A percentile compares a stretch with the other conserved stretches of the same genome.
Conservation (phyloP, 2,888 invertebrate genomes). For the Pogonocherus hispidulus region DNA sequence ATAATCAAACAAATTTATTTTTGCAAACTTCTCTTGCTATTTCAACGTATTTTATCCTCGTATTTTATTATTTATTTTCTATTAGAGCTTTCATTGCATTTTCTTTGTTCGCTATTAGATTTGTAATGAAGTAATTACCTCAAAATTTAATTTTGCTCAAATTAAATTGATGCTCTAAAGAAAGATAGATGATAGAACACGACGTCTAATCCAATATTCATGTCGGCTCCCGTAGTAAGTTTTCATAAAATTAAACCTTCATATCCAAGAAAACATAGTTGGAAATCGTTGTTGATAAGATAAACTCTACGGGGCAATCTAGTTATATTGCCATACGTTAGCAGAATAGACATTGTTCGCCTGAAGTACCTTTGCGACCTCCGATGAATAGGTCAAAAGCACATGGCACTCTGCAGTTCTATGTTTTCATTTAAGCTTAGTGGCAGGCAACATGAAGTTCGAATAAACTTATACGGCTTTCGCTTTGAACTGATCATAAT, state of each 20-base stretch:
- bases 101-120: too few relatives aligned
- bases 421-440: conserved; percentile 30
- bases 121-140: too few relatives aligned
- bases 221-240: conserved; percentile 8
- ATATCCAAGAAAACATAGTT: conserved; percentile 8
- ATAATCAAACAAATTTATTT: too few relatives aligned
- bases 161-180: too few relatives aligned
- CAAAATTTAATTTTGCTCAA: too few relatives aligned
- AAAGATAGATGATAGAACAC: too few relatives aligned
- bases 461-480: conserved; percentile 23
- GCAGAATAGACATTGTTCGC: conserved; percentile 20
- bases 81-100: too few relatives aligned
- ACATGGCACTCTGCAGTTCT: conserved; percentile 10
- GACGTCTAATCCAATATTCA: conserved; percentile 24
- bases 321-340: conserved; percentile 34
- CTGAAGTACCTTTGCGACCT: conserved; percentile 29
- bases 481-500: conserved; percentile 7
- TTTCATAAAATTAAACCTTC: conserved; percentile 30
- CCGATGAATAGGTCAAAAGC: conserved; percentile 33
- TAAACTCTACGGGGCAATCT: conserved; percentile 29
- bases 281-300: conserved; percentile 25
- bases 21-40: too few relatives aligned
- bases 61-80: too few relatives aligned
- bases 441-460: conserved; percentile 19
- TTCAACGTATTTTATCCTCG: too few relatives aligned